Base-by-base conservation (phyloP, 2,888 invertebrate species). In the Troides aeacus region DNA sequence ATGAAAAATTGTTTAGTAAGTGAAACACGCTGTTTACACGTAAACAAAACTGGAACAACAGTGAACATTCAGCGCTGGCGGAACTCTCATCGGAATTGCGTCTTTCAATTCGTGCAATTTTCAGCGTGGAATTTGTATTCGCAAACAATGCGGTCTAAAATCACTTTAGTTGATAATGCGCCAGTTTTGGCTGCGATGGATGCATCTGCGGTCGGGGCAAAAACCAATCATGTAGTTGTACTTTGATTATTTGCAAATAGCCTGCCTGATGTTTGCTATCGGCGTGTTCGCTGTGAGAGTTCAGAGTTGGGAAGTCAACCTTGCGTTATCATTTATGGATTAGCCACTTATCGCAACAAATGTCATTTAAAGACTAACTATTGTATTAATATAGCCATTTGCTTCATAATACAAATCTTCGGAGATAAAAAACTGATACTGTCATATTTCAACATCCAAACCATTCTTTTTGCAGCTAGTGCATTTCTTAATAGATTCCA, bases 111-210 rank as follows among this genome's bases (percentile, higher is more conserved):
- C 65, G 66, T 70, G 59, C 70, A 66, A 70, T 66, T 70, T 42
- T 24, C 58, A 62, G 42, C 66, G 70, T 36, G 53, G 66, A 63
- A 70, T 70, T 63, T 66, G 70, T 70, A 66, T 70, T 70, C 66
- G 63, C 70, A 70, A 70, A 70, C 70, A 70, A 64, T 66, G 70
- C 66, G 70, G 70, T 70, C 70, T 63, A 66, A 70, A 70, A 70
- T 70, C 66, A 70, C 70, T 70, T 70, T 66, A 70, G 70, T 70
- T 66, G 63, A 70, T 70, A 70, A 66, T 70, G 63, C 66, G 60
- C 62, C 70, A 64, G 66, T 66, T 70, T 70, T 60, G 66, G 70
- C 23, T 63, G 70, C 70, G 56, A 66, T 62, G 70, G 70, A 70
- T 64, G 70, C 66, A 66, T 70, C 63, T 66, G 70, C 66, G 70